Evolutionary conservation across 2,888 invertebrate genomes (phyloP).

Genomic region (Idaea biselata): DNA sequence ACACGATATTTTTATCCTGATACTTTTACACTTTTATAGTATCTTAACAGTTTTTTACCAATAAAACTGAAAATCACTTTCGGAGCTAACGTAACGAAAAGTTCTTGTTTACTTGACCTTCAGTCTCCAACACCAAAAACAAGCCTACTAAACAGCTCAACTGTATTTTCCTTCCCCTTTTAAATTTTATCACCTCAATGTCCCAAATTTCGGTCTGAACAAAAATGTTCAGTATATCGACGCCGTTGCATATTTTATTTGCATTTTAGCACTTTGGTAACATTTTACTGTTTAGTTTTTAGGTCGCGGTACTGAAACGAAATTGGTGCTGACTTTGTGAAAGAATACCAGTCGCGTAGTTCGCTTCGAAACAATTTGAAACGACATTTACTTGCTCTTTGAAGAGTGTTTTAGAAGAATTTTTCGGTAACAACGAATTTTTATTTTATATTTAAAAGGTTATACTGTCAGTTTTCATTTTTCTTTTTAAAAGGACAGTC

Average conservation of each 20-base stretch:
- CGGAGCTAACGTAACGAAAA: too few relatives aligned
- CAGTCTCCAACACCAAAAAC: too few relatives aligned
- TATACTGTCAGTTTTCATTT: not conserved
- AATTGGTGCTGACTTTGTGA: not conserved
- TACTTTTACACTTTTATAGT: too few relatives aligned
- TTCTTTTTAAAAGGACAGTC: too few relatives aligned
- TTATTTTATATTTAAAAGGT: not conserved
- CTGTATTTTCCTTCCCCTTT: not conserved
- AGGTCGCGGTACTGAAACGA: slow-evolving; percentile 7
- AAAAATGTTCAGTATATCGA: slow-evolving; percentile 23
- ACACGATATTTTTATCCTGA: too few relatives aligned
- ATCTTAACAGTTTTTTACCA: too few relatives aligned
- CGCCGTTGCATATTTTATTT: slow-evolving; percentile 27
- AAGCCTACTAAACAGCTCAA: too few relatives aligned
- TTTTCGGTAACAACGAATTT: not conserved
- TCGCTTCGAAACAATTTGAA: not conserved
- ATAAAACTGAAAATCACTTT: too few relatives aligned
- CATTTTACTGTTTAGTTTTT: slow-evolving; percentile 11
- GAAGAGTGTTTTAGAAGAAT: not conserved
- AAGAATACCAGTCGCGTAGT: not conserved
- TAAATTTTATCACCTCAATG: slow-evolving; percentile 14
- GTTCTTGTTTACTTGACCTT: too few relatives aligned
- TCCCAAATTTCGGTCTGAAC: not conserved
- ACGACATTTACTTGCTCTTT: not conserved
- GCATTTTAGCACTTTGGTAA: slow-evolving; percentile 23